These are phyloP conservation scores for Damaliscus lunatus DNA, from an alignment of 2,113 vertebrate genomes.

Conservation along the genomic window DNA sequence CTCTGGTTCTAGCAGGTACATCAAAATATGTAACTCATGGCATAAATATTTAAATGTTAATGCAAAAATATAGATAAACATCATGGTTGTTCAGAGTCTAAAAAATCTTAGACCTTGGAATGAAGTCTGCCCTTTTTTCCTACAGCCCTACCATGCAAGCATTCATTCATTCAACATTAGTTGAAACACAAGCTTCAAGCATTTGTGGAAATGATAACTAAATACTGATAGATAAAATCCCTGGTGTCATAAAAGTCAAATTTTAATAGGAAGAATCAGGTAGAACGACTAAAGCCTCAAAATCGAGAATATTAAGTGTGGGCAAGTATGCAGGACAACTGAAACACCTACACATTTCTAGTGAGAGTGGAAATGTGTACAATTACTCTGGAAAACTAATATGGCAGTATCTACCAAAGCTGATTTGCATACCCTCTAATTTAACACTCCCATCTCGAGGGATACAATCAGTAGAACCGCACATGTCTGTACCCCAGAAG, in stretches of 20 bases:
- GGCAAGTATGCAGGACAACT: neutral
- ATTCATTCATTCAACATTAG: neutral
- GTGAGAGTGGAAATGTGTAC: neutral
- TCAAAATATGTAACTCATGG: neutral
- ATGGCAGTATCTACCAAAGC: neutral
- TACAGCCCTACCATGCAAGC: neutral
- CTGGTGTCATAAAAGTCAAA: neutral
- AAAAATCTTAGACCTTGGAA: neutral
- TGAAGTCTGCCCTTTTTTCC: neutral
- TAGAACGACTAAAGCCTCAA: neutral
- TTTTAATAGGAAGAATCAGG: neutral
- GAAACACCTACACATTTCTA: neutral
- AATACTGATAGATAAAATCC: neutral
- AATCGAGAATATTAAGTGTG: neutral
- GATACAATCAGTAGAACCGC: neutral
- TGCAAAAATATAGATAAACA: neutral
- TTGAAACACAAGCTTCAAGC: neutral
- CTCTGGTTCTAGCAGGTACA: neutral
- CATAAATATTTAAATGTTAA: neutral
- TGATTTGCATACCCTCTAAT: neutral
- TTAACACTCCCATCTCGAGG: neutral
- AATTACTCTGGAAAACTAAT: neutral
- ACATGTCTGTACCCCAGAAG: neutral
- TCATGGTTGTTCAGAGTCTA: neutral
- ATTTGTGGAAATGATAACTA: neutral